phyloP scores from a whole-genome alignment of 2,797 vertebrate species.

The Macropus fuliginosus region DNA sequence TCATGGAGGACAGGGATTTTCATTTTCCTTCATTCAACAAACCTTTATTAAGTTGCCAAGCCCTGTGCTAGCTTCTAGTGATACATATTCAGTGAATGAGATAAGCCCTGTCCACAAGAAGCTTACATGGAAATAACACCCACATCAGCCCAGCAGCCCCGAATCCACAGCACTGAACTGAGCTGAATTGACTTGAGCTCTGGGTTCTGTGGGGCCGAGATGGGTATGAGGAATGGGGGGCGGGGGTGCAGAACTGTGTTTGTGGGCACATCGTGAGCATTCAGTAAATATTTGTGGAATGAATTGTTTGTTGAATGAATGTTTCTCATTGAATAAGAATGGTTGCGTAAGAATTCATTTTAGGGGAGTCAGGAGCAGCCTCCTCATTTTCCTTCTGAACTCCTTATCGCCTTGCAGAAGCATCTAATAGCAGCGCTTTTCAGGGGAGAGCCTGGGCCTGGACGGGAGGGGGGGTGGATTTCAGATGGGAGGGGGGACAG shows the following conservation, averaged over 20 bases:
- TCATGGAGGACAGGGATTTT: not conserved
- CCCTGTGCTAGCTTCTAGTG: not conserved
- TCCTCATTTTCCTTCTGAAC: conserved; percentile 64
- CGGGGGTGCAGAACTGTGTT: not conserved
- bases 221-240: not conserved
- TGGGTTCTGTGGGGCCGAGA: not conserved
- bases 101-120: not conserved
- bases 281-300: not conserved
- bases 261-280: not conserved
- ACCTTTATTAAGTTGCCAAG: not conserved
- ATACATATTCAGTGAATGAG: not conserved
- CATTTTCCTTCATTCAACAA: not conserved
- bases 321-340: not conserved
- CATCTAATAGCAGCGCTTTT: not conserved
- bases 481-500: conserved; percentile 49
- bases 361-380: not conserved
- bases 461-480: not conserved
- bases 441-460: not conserved
- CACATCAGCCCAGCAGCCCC: not conserved
- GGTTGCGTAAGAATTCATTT: not conserved
- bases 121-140: not conserved
- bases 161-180: not conserved
- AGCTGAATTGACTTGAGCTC: not conserved
- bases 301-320: not conserved
- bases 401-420: not conserved